A percentile compares a stretch with the other conserved stretches of the same genome.
Conservation (phyloP, 2,888 invertebrate species). For the Orthosia incerta region DNA sequence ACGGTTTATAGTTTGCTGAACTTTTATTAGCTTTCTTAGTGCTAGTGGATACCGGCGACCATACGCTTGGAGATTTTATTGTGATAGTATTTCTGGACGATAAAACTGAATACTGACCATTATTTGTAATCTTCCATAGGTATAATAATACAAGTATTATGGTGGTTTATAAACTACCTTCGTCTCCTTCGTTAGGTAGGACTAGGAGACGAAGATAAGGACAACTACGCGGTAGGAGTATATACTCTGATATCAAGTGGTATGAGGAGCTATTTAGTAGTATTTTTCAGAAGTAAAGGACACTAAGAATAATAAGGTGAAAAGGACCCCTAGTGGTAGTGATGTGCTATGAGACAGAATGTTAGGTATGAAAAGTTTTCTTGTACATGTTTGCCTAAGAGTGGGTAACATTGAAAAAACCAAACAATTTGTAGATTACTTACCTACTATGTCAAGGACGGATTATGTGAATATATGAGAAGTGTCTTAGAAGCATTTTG, state of each 20-base stretch:
- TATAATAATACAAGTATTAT: neutral
- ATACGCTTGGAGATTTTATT: constrained; percentile 20
- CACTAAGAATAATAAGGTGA: too few species aligned
- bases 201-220: neutral
- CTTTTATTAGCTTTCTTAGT: constrained; percentile 41
- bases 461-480: too few species aligned
- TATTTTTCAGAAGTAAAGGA: too few species aligned
- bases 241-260: neutral
- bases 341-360: too few species aligned
- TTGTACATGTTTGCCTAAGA: too few species aligned
- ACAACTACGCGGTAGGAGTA: neutral
- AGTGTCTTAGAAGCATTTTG: too few species aligned
- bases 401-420: too few species aligned
- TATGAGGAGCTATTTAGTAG: neutral
- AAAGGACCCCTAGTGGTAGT: too few species aligned
- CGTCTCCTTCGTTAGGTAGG: neutral
- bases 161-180: constrained; percentile 1
- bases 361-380: too few species aligned
- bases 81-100: neutral
- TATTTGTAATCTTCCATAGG: neutral
- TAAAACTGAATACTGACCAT: constrained; percentile 19
- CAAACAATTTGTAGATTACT: too few species aligned
- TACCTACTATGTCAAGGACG: too few species aligned
- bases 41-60: neutral
- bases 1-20: constrained; percentile 48